Base-by-base conservation (phyloP, 2,797 vertebrate genomes). In the Parambassis ranga region DNA sequence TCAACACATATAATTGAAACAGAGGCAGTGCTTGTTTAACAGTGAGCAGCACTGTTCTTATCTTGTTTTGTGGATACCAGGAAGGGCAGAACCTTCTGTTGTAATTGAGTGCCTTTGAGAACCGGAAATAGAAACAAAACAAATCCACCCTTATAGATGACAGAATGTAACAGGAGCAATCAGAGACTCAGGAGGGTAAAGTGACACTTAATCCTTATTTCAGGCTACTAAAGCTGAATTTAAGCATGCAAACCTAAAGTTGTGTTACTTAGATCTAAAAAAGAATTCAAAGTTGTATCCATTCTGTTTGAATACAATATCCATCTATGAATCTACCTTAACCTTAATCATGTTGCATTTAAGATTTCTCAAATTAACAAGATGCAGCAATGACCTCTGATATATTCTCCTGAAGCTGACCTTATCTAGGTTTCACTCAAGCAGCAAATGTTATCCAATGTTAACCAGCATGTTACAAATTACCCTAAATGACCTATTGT, bases 21-120 rank as follows among this genome's bases (percentile, higher is more conserved):
- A 31, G 31, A 28, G 35, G 24, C 14, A 39, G 20, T 4, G 31
- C 24, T 52, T 51, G 37, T 51, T 59, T 14, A 60, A 23, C 13
- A 4, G 46, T 26, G 11, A 20, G 9, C 20, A 47, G 30, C 13
- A 9, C 28, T 56, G 16, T 33, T 32, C 59, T 85, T 76, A 81
- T 85, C 81, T 55, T 65, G 36, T 52, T 65, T 22, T 60, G 57
- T 42, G 64, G 46, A 75, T 49, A 62, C 35, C 63, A 82, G 83
- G 81, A 81, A 79, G 80, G 78, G 76, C 46, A 72, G 72, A 65
- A 22, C 78, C 31, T 20, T 5, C 31, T 36, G 44, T 43, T 57
- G 43, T 70, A 71, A 81, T 66, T 55, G 44, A 83, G 60, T 42
- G 61, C 14, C 41, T 72, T 70, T 70, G 50, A 65, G 42, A 78